Percentiles rank a stretch among this genome's conserved stretches.
phyloP scores from a whole-genome alignment of 2,113 vertebrate genomes.

The Daboia siamensis region DNA sequence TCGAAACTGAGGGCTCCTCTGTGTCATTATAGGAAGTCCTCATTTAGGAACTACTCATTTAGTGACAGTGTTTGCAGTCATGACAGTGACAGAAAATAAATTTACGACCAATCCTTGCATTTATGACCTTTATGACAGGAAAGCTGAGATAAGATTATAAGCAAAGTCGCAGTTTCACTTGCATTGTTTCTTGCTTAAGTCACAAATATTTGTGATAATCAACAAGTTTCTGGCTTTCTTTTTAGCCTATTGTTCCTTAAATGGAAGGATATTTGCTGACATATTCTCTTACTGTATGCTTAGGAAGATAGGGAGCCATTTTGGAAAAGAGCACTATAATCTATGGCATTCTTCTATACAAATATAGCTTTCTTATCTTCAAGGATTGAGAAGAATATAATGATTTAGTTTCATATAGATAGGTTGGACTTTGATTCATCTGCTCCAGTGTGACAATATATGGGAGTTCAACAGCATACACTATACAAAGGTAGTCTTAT shows the following conservation, averaged over 20 bases:
- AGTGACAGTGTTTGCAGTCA: not conserved
- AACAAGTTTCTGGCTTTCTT: not conserved
- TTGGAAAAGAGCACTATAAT: not conserved
- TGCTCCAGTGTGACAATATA: not conserved
- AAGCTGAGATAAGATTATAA: not conserved
- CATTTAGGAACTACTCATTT: not conserved
- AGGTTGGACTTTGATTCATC: not conserved
- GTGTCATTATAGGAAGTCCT: slow-evolving; percentile 6
- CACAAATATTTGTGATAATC: not conserved
- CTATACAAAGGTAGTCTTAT: not conserved
- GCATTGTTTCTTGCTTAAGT: not conserved
- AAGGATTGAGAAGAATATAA: not conserved
- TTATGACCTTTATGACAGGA: not conserved
- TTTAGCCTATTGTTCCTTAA: not conserved
- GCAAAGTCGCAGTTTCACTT: not conserved
- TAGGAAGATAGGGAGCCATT: not conserved
- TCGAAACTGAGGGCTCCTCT: slow-evolving; percentile 8
- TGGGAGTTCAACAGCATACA: not conserved
- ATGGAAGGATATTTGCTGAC: not conserved
- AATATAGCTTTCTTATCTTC: not conserved
- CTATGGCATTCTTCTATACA: not conserved
- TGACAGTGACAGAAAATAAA: not conserved
- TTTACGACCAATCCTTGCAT: not conserved
- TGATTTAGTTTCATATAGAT: not conserved
- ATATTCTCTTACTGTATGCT: not conserved